phyloP scores from a whole-genome alignment of 2,888 invertebrate species.

The Tridacna gigas region DNA sequence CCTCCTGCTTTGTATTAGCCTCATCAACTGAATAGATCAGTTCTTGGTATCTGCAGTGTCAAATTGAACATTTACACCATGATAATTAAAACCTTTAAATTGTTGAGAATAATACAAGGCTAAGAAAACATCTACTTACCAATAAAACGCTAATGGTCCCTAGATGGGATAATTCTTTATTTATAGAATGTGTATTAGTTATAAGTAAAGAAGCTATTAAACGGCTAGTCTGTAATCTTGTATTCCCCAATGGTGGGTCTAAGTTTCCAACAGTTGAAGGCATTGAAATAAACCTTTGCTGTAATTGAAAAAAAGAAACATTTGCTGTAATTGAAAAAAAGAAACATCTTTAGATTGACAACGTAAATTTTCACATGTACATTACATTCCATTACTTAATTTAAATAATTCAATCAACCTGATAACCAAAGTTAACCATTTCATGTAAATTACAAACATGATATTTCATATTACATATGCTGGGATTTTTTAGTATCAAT shows the following conservation, averaged over 20 bases:
- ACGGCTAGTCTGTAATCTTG: conserved; percentile 92
- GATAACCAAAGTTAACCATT: too few relatives aligned
- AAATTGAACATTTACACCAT: too few relatives aligned
- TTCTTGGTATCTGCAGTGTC: too few relatives aligned
- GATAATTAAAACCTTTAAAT: too few relatives aligned
- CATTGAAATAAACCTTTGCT: conserved; percentile 87
- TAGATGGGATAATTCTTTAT: conserved; percentile 88
- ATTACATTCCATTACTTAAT: too few relatives aligned
- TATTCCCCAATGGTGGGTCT: conserved; percentile 92
- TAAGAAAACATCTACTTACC: conserved; percentile 84
- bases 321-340: neutral
- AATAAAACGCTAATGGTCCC: conserved; percentile 87
- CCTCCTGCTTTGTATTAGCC: too few relatives aligned
- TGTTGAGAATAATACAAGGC: neutral
- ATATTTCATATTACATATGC: too few relatives aligned
- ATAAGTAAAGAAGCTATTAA: conserved; percentile 91
- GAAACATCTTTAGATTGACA: neutral
- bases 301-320: conserved; percentile 53
- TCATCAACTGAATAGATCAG: too few relatives aligned
- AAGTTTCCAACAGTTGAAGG: conserved; percentile 90
- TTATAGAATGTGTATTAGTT: conserved; percentile 90
- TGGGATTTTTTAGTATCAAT: too few relatives aligned
- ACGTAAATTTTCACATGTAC: neutral
- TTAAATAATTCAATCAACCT: too few relatives aligned
- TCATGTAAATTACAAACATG: too few relatives aligned